Conservation (phyloP, 2,113 vertebrate genomes). For the Dromiciops gliroides region DNA sequence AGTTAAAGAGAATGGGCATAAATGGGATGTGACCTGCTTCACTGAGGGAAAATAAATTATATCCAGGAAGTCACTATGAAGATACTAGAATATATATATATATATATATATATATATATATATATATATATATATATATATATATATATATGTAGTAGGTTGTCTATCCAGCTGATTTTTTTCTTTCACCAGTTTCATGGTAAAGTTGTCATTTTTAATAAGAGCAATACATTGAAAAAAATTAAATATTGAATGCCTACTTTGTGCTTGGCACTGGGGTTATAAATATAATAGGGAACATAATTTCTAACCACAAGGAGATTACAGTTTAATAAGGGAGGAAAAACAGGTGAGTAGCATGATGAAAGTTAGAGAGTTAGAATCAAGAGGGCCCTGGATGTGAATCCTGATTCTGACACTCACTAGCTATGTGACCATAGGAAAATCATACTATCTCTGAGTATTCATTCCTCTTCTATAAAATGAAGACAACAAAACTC, state of each 20-base stretch:
- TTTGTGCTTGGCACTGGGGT: neutral
- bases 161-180: neutral
- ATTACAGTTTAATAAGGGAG: neutral
- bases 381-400: neutral
- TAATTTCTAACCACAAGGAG: neutral
- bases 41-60: neutral
- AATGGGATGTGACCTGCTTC: neutral
- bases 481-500: neutral
- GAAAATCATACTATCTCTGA: neutral
- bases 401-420: neutral
- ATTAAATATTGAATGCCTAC: neutral
- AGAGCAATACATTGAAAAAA: neutral
- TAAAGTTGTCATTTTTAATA: neutral
- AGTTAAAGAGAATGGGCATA: neutral
- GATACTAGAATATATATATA: neutral
- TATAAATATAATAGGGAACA: neutral
- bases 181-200: neutral
- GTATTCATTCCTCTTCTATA: neutral
- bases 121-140: neutral
- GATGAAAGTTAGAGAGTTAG: neutral
- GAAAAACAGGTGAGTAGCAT: neutral
- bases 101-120: neutral
- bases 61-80: neutral
- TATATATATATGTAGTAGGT: neutral
- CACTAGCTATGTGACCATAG: neutral